Evolutionary conservation across 2,888 invertebrate species (phyloP), one percentile per base, ranked within the genome.

Genomic region (Erannis defoliaria): DNA sequence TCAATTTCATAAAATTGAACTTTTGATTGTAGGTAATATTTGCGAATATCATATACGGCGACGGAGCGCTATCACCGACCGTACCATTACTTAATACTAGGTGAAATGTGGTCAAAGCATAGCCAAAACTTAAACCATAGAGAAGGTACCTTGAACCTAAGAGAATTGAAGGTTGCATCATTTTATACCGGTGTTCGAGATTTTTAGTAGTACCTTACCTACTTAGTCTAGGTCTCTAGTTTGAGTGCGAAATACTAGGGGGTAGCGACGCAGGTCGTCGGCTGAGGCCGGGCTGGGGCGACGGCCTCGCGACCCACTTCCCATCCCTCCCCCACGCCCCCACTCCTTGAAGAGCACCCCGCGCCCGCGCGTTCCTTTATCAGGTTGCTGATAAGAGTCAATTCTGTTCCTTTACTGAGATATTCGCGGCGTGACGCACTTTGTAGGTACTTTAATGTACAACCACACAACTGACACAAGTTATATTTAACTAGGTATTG

Each of bases 271-370:
- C 73, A 82, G 84, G 84, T 83, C 80, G 82, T 70, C 80, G 79
- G 75, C 78, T 74, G 80, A 81, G 88, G 84, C 84, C 85, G 83
- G 74, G 82, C 82, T 75, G 82, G 90, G 89, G 78, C 89, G 89
- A 81, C 90, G 90, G 85, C 87, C 88, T 73, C 86, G 81, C 90
- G 90, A 89, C 86, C 89, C 86, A 89, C 78, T 86, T 89, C 85
- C 84, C 62, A 51, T 81, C 82, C 81, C 80, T 72, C 73, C 68
- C 72, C 67, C 72, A 70, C 75, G 71, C 63, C 77, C 76, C 72
- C 68, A 33, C 77, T 55, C 23, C 43, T 43, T 46, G 33, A 55
- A 37, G 69, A 49, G 55, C 73, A 71, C 73, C 68, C 75, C 78
- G 72, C 72, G 77, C 78, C 71, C 73, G 67, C 73, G 69, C 74